These are phyloP conservation scores for Spermophilus dauricus DNA, from an alignment of 2,113 vertebrate genomes.

Conservation along the genomic window DNA sequence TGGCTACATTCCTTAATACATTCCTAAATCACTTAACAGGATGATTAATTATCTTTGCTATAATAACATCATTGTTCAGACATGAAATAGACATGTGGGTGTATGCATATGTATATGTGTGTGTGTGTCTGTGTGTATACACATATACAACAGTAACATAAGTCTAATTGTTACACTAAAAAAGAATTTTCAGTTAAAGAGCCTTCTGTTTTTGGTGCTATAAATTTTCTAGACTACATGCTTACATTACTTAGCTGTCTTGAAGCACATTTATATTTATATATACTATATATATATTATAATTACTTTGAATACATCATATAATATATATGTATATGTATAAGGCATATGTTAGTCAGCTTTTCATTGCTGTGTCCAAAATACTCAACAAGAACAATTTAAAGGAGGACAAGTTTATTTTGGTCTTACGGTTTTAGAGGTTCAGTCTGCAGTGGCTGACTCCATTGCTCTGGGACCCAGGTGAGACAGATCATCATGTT, in stretches of 20 bases:
- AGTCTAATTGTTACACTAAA: background rate
- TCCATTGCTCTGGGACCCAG: too few relatives aligned
- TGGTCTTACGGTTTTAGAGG: too few relatives aligned
- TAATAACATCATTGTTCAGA: background rate
- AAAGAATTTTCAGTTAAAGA: slow-evolving; percentile 1
- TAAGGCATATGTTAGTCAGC: too few relatives aligned
- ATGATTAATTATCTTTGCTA: background rate
- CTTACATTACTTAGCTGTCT: background rate
- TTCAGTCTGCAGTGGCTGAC: too few relatives aligned
- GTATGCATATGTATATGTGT: background rate
- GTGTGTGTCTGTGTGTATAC: background rate
- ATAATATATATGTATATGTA: too few relatives aligned
- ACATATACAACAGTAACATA: background rate
- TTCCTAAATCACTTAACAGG: background rate
- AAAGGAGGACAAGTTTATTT: too few relatives aligned
- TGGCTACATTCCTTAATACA: background rate
- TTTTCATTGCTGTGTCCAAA: too few relatives aligned
- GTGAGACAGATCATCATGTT: too few relatives aligned
- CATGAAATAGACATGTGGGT: background rate
- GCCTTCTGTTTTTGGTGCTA: background rate
- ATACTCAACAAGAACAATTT: too few relatives aligned
- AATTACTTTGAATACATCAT: too few relatives aligned
- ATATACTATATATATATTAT: too few relatives aligned
- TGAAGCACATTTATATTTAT: background rate
- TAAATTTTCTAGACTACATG: background rate